phyloP scores from a whole-genome alignment of 2,113 vertebrate genomes.

The Grammomys dolichurus region DNA sequence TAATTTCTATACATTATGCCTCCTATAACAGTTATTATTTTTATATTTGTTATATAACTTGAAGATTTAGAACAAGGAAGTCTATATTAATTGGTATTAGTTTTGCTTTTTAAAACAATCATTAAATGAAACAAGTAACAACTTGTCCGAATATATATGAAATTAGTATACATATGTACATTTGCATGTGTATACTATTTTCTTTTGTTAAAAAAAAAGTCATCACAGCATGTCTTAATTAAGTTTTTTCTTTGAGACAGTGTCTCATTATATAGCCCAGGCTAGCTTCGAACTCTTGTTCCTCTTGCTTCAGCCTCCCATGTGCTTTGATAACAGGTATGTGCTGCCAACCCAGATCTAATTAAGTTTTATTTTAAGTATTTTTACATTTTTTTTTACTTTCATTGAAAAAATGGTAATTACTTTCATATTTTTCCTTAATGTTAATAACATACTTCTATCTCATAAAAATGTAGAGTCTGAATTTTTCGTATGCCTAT shows the following conservation, averaged over 20 bases:
- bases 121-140: background rate
- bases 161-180: background rate
- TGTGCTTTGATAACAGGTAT: background rate
- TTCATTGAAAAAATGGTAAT: slow-evolving; percentile 25
- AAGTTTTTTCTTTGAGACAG: background rate
- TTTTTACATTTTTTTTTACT: slow-evolving; percentile 40
- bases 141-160: background rate
- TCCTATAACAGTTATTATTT: slow-evolving; percentile 28
- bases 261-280: background rate
- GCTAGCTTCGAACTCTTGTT: background rate
- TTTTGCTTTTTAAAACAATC: slow-evolving; percentile 13
- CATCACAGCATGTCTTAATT: background rate
- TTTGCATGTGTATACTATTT: background rate
- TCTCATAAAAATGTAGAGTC: slow-evolving; percentile 38
- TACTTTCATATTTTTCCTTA: slow-evolving; percentile 40
- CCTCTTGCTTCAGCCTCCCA: background rate
- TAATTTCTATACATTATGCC: slow-evolving; percentile 52
- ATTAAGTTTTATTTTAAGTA: slow-evolving; percentile 49
- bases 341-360: background rate
- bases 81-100: background rate
- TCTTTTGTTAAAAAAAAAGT: background rate
- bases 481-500: slow-evolving; percentile 4
- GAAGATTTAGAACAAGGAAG: slow-evolving; percentile 2
- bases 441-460: slow-evolving; percentile 39
- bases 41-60: slow-evolving; percentile 24